A percentile compares a stretch with the other conserved stretches of the same genome.
phyloP scores from a whole-genome alignment of 2,113 vertebrate species.

The Dascyllus trimaculatus region DNA sequence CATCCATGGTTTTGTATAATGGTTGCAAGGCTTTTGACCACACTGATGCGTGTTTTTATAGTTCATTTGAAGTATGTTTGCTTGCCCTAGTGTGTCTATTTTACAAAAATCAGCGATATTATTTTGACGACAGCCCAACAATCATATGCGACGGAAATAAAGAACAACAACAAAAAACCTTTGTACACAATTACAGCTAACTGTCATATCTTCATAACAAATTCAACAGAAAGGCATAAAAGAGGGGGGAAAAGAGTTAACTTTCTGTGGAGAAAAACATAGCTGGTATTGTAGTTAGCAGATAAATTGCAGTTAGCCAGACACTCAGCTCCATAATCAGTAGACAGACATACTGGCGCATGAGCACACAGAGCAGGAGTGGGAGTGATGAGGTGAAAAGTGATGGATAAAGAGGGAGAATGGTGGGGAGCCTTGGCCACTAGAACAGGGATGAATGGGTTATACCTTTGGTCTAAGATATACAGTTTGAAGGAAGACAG shows the following conservation, averaged over 20 bases:
- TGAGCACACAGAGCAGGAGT: constrained; percentile 52
- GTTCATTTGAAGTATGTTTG: neutral
- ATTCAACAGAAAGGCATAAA: constrained; percentile 29
- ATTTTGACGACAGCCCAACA: constrained; percentile 11
- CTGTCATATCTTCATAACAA: constrained; percentile 16
- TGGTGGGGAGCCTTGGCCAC: constrained; percentile 56
- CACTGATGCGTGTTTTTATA: no score
- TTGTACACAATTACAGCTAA: neutral
- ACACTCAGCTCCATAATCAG: constrained; percentile 66
- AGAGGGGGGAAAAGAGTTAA: neutral
- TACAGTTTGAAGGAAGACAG: constrained; percentile 66
- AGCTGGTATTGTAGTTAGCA: constrained; percentile 70
- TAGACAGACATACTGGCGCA: constrained; percentile 73
- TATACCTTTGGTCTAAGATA: constrained; percentile 66
- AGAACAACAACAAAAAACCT: constrained; percentile 4
- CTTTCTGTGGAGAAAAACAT: constrained; percentile 16
- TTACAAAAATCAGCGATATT: neutral
- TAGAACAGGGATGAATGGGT: constrained; percentile 53
- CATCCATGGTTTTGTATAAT: neutral
- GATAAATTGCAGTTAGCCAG: constrained; percentile 64
- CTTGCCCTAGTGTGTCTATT: neutral
- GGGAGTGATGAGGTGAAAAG: constrained; percentile 77
- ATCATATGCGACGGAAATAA: constrained; percentile 14
- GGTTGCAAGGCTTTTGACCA: no score
- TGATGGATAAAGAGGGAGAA: constrained; percentile 70